Base-by-base conservation (phyloP, 2,888 invertebrate genomes). In the Nomada flava region DNA sequence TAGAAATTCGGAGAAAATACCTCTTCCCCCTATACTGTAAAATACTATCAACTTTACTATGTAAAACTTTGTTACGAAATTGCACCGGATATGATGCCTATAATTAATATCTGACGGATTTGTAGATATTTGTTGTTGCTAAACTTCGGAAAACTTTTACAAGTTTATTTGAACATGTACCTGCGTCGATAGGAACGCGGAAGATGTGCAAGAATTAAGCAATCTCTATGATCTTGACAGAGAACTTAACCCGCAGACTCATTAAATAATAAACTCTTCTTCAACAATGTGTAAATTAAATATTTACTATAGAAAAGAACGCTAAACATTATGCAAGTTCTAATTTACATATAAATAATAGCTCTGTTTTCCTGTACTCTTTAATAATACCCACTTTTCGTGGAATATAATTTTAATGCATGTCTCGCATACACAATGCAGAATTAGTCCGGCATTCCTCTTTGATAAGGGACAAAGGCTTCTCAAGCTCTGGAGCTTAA, bases 381-480 rank as follows among this genome's bases (percentile, higher is more conserved):
- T 7, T 1, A 42, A 53, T 10, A 23, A 53, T 4, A 67, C 13
- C 47, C 15, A 47, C 42, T 67, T 67, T 20, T 53, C 53, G 11
- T 18, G 4, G 4, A 20, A n/a, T 9, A 0, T 5, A 57, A 26
- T n/a, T 5, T 44, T 15, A 44, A 67, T n/a, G n/a, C 3, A 11
- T 5, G 18, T 42, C 15, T 42, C 36, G 53, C 36, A n/a, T 15
- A 10, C 23, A 42, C 4, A 53, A 42, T 55, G n/a, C 26, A 18
- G 23, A 42, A 69, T 69, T 44, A 57, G n/a, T n/a, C 44, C 36
- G 26, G 15, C 44, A 23, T 42, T 69, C 4, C 57, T 47, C n/a
- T 47, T 55, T 57, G 26, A 29, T 59, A 44, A 69, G 57, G 13
- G 69, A 59, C 55, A 5, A 47, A 69, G 42, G 69, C 57, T 69